Evolutionary conservation across 2,888 invertebrate genomes (phyloP), one percentile per base, ranked within the genome.

Genomic region (Theretra japonica): DNA sequence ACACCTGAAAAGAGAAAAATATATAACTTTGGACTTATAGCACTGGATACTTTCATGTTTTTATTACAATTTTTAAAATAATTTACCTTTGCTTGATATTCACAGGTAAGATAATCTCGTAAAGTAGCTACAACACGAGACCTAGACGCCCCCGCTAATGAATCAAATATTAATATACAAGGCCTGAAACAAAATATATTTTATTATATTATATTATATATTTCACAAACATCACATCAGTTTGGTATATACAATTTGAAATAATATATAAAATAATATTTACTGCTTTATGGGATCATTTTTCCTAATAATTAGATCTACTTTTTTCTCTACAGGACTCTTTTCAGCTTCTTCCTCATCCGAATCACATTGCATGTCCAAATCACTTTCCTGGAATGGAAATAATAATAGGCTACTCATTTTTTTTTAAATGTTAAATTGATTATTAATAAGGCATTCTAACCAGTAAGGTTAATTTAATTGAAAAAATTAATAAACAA

Each of bases 111-210:
- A 91, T 98, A 99, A 88, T 99, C 99, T 76, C 99, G 95, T 73
- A 99, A 93, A 0, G 98, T 99, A 15, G 98, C 97, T 23, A 98
- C 98, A 23, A 99, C 98, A 74, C 97, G 95, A 56, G 96, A 96
- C 83, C 98, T 95, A 60, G 97, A 97, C 2, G 97, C 96, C 11
- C 97, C 97, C 77, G 97, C 97, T 82, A 99, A 92, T 0, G 99
- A 99, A 92, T 99, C 99, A 90, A 99, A 99, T 85, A 99, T 97
- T 74, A 99, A 93, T 84, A 99, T 98, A 87, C 98, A 98, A 0
- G 99, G 98, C 83, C 98, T 98, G 94, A 75, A 96, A 96, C 79
- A 75, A 80, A 80, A 78, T 77, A 69, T 74, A n/a, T n/a, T n/a
- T n/a, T n/a, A n/a, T n/a, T n/a, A n/a, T n/a, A n/a, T n/a, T n/a